Base-by-base conservation (phyloP, 2,113 vertebrate genomes). In the Malurus alboscapulatus region DNA sequence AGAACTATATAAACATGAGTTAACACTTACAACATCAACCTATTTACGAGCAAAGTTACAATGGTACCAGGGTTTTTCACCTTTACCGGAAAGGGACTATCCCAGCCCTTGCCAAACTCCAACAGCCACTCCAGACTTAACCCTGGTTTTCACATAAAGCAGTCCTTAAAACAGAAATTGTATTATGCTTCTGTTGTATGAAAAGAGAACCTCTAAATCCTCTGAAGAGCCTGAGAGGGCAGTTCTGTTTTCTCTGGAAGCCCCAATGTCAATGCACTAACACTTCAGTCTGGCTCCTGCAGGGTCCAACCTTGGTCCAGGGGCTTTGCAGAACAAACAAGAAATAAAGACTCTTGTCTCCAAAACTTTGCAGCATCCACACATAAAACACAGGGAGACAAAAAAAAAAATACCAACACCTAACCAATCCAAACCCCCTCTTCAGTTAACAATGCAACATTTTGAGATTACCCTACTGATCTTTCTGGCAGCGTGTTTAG, bases 231-330 rank as follows among this genome's bases (percentile, higher is more conserved):
- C 18, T 4, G 32, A 68, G 48, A 24, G 13, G 53, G 34, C 14
- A 74, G 44, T 32, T 88, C 44, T 27, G 2, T 0, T 30, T 34
- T 47, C 44, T 17, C n/a, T 11, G 71, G 1, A 17, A 54, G 44
- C 47, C 18, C n/a, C 75, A 71, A 36, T 2, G 34, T 26, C 18
- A 26, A 21, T 0, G 3, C 53, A 67, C 18, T 2, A 63, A 17
- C 5, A 3, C 65, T 32, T 17, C 27, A 5, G 36, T 14, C 57
- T 17, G 30, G 54, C 21, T 71, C 2, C 0, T 40, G 8, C 9
- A 10, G 9, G 20, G 29, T 32, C 51, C 1, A 2, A 34, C 42
- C 40, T 4, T 13, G 25, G 26, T 14, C 4, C 1, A 24, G 14
- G 17, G 17, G 30, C 50, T 87, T 26, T 30, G 58, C 30, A 74